Percentiles rank a stretch among this genome's conserved stretches.
These are phyloP conservation scores for Lasioglossum figueresi DNA, from an alignment of 2,888 invertebrate genomes.

Conservation along the genomic window DNA sequence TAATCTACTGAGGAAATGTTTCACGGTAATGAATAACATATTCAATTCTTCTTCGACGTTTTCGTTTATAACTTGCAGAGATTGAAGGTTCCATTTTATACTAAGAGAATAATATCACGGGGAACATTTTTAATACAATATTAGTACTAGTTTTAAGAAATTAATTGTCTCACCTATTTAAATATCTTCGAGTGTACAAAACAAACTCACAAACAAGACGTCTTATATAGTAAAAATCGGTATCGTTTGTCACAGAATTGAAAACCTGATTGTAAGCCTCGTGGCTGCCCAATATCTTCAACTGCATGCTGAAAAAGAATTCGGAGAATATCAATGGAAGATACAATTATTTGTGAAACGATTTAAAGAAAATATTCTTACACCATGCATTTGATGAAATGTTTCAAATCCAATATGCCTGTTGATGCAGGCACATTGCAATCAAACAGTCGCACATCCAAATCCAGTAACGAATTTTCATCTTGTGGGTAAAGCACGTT, in stretches of 20 bases:
- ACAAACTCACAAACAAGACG: slow-evolving; percentile 74
- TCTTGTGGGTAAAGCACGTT: slow-evolving; percentile 65
- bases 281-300: slow-evolving; percentile 73
- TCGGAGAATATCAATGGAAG: neutral
- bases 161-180: slow-evolving; percentile 69
- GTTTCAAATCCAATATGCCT: slow-evolving; percentile 75
- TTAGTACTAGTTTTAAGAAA: neutral
- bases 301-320: slow-evolving; percentile 70
- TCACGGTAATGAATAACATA: slow-evolving; percentile 71
- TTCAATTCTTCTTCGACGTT: slow-evolving; percentile 75
- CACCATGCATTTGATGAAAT: slow-evolving; percentile 76
- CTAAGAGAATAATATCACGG: slow-evolving; percentile 46
- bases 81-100: slow-evolving; percentile 71
- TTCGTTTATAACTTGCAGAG: slow-evolving; percentile 66
- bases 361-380: slow-evolving; percentile 59
- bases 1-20: slow-evolving; percentile 75
- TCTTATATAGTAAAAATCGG: slow-evolving; percentile 72
- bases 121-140: neutral
- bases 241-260: slow-evolving; percentile 36
- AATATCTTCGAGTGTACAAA: slow-evolving; percentile 73
- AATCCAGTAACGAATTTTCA: slow-evolving; percentile 44
- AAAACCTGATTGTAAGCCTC: slow-evolving; percentile 63
- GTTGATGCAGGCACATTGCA: slow-evolving; percentile 69
- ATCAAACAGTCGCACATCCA: slow-evolving; percentile 72
- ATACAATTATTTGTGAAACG: slow-evolving; percentile 2